Percentiles rank a stretch among this genome's conserved stretches.
Conservation (phyloP, 2,113 vertebrate species). For the Strix uralensis region DNA sequence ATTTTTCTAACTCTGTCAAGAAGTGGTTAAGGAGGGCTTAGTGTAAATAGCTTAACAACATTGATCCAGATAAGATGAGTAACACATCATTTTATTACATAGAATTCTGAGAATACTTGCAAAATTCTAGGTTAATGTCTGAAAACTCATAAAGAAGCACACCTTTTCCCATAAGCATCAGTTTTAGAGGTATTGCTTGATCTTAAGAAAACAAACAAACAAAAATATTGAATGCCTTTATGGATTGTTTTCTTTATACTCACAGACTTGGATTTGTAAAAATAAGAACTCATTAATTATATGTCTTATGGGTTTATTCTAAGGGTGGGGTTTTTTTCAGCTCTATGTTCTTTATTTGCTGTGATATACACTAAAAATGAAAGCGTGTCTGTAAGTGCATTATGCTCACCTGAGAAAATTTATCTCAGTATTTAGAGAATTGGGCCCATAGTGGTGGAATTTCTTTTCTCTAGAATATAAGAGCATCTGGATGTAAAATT, state of each 20-base stretch:
- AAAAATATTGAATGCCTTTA: not conserved
- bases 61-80: not conserved
- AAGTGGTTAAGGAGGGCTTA: not conserved
- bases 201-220: not conserved
- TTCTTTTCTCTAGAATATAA: not conserved
- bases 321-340: not conserved
- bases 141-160: not conserved
- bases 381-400: not conserved
- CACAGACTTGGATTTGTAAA: not conserved
- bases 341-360: not conserved
- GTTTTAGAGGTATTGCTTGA: not conserved
- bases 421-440: not conserved
- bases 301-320: not conserved
- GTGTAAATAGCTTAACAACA: not conserved
- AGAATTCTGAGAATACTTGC: not conserved
- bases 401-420: not conserved
- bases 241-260: not conserved
- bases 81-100: not conserved
- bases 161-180: not conserved
- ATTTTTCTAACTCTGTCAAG: not conserved
- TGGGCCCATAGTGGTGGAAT: not conserved
- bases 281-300: not conserved
- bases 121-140: not conserved
- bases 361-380: not conserved
- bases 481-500: not conserved